A percentile compares a stretch with the other conserved stretches of the same genome.
Evolutionary conservation across 1,140 invertebrate species (phyloP).

Genomic region (Bombus consobrinus): DNA sequence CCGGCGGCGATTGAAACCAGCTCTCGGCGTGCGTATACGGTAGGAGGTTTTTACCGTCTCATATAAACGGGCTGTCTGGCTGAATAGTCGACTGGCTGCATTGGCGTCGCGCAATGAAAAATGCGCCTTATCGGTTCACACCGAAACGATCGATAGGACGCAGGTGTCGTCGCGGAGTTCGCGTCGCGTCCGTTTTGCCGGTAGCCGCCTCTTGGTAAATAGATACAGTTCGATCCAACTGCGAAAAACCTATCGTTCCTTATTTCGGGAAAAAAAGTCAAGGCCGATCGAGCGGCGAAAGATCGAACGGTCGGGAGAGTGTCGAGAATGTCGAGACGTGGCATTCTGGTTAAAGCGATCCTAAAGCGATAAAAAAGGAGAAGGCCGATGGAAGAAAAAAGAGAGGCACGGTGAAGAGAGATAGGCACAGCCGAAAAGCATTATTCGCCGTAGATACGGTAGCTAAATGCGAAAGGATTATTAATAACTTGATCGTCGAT

Average conservation of each 20-base stretch:
- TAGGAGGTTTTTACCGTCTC: conserved; percentile 63
- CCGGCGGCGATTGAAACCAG: conserved; percentile 61
- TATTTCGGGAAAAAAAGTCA: background rate
- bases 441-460: conserved; percentile 57
- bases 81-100: conserved; percentile 56
- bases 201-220: background rate
- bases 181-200: no score
- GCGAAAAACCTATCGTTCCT: background rate
- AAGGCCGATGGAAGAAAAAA: no score
- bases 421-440: conserved; percentile 42
- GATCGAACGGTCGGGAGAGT: background rate
- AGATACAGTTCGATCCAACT: background rate
- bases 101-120: conserved; percentile 42
- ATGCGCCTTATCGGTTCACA: conserved; percentile 4
- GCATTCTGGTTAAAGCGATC: no score
- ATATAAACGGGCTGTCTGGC: conserved; percentile 57
- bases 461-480: conserved; percentile 67
- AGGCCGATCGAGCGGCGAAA: background rate
- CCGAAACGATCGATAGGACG: background rate
- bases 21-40: conserved; percentile 57
- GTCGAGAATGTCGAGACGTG: no score
- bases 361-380: no score
- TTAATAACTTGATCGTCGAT: conserved; percentile 69
- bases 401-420: no score
- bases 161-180: background rate